phyloP scores from a whole-genome alignment of 1,140 invertebrate species.

The Periplaneta americana region DNA sequence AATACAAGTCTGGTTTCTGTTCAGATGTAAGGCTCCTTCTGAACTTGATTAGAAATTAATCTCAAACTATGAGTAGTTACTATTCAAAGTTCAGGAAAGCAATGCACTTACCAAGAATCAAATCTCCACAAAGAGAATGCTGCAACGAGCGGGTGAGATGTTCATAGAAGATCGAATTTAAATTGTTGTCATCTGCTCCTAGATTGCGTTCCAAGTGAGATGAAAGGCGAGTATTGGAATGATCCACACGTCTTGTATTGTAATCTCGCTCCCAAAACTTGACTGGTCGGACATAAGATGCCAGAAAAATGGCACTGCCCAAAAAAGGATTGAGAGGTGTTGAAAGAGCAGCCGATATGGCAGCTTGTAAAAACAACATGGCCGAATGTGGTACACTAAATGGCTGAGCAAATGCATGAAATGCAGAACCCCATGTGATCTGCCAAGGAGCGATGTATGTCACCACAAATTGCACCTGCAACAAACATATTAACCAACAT shows the following conservation, averaged over 20 bases:
- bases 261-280: constrained; percentile 99
- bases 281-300: constrained; percentile 93
- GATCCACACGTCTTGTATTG: constrained; percentile 94
- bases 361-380: constrained; percentile 94
- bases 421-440: constrained; percentile 98
- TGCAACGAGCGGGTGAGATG: constrained; percentile 95
- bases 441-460: constrained; percentile 99
- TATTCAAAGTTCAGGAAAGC: too few relatives aligned
- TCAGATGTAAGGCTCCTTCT: too few relatives aligned
- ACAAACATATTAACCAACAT: too few relatives aligned
- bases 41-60: too few relatives aligned
- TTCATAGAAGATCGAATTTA: constrained; percentile 99
- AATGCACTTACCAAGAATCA: constrained; percentile 63
- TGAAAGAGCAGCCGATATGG: constrained; percentile 86
- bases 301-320: constrained; percentile 95
- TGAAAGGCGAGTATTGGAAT: constrained; percentile 92
- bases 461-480: constrained; percentile 90
- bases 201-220: constrained; percentile 94
- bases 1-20: too few relatives aligned
- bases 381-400: constrained; percentile 98
- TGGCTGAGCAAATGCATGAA: constrained; percentile 98
- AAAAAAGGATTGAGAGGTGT: constrained; percentile 87
- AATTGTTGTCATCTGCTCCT: constrained; percentile 94
- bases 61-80: too few relatives aligned
- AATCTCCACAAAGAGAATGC: constrained; percentile 91